A percentile compares a stretch with the other conserved stretches of the same genome.
phyloP scores from a whole-genome alignment of 2,888 invertebrate genomes.

The Diloba caeruleocephala region DNA sequence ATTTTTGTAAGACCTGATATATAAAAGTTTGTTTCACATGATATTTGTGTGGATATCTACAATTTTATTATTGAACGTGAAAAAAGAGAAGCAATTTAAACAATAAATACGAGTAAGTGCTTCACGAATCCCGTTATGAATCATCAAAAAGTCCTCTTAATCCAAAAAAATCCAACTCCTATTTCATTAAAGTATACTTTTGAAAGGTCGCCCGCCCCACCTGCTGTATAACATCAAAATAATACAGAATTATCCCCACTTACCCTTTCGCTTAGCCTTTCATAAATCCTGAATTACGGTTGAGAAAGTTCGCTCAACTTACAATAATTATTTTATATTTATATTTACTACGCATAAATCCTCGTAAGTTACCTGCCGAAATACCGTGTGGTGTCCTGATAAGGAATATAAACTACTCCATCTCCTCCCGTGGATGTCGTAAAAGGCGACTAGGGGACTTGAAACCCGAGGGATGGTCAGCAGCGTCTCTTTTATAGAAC shows the following conservation, averaged over 20 bases:
- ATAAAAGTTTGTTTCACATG: too few species aligned
- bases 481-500: too few species aligned
- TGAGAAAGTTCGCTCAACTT: slow-evolving; percentile 20
- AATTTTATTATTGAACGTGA: background rate
- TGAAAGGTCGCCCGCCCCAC: slow-evolving; percentile 40
- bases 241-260: slow-evolving; percentile 43
- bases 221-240: slow-evolving; percentile 47
- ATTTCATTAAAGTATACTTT: slow-evolving; percentile 44
- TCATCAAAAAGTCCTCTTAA: slow-evolving; percentile 39
- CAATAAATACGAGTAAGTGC: slow-evolving; percentile 36
- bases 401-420: too few species aligned
- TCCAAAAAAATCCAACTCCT: slow-evolving; percentile 30
- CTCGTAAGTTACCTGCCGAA: too few species aligned
- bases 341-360: too few species aligned
- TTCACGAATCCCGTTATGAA: slow-evolving; percentile 25
- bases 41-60: too few species aligned
- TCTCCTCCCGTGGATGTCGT: too few species aligned
- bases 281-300: slow-evolving; percentile 22
- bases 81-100: slow-evolving; percentile 4
- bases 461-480: too few species aligned
- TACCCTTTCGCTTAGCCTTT: slow-evolving; percentile 44
- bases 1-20: too few species aligned
- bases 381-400: too few species aligned
- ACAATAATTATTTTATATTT: slow-evolving; percentile 2
- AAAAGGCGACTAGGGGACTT: too few species aligned